phyloP scores from a whole-genome alignment of 2,888 invertebrate genomes.

The Ashinkailepas kermadecensis region DNA sequence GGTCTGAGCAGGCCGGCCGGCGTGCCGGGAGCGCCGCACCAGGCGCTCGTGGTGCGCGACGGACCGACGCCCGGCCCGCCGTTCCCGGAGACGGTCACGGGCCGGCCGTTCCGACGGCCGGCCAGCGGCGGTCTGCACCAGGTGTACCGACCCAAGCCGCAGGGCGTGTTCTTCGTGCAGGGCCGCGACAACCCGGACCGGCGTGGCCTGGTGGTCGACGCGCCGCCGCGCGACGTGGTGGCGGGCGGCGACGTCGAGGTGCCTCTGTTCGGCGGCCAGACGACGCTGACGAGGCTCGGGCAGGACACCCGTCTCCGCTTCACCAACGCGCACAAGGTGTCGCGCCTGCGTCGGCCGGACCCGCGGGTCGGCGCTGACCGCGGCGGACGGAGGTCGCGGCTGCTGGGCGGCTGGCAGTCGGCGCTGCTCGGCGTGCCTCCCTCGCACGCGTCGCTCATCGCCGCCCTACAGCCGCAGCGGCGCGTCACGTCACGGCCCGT shows the following conservation, averaged over 20 bases:
- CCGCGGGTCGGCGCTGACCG: constrained; percentile 25
- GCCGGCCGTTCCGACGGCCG: neutral
- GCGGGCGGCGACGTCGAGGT: neutral
- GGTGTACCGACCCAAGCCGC: constrained; percentile 9
- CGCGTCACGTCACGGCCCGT: neutral
- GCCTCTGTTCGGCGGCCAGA: neutral
- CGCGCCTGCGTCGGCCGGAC: constrained; percentile 29
- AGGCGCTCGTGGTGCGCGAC: neutral
- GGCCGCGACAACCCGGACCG: constrained; percentile 8
- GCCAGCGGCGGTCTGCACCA: neutral
- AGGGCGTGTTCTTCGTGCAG: constrained; percentile 7
- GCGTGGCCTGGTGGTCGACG: neutral
- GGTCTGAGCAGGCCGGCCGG: neutral
- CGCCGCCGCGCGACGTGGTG: neutral
- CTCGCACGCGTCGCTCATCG: neutral
- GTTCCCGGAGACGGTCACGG: constrained; percentile 6
- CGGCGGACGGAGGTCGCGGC: neutral
- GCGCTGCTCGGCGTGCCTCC: neutral
- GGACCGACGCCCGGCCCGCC: neutral
- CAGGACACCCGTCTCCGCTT: neutral
- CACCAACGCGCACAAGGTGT: neutral
- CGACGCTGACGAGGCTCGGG: neutral
- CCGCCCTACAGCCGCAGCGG: neutral
- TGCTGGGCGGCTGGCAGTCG: neutral
- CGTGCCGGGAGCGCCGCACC: neutral